A percentile compares a stretch with the other conserved stretches of the same genome.
phyloP scores from a whole-genome alignment of 2,113 vertebrate species.

The Cinclus cinclus region DNA sequence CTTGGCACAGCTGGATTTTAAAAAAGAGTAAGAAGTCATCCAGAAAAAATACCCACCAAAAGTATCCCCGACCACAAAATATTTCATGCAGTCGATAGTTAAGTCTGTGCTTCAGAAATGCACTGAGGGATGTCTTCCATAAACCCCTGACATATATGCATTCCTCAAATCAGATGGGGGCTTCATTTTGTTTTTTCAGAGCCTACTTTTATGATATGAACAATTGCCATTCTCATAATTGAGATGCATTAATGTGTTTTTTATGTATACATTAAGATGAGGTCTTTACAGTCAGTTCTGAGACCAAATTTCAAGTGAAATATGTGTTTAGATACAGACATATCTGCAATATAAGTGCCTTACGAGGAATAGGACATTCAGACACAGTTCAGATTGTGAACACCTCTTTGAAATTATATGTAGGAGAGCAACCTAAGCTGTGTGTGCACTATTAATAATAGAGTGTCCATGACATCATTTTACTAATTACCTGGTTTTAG shows the following conservation, averaged over 20 bases:
- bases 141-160: background rate
- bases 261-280: background rate
- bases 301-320: background rate
- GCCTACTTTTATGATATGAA: background rate
- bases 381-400: background rate
- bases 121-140: background rate
- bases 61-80: background rate
- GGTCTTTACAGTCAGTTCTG: background rate
- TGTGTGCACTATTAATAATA: background rate
- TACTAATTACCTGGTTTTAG: conserved; percentile 31
- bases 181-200: background rate
- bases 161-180: background rate
- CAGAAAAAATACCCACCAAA: background rate
- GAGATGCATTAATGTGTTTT: background rate
- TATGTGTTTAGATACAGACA: background rate
- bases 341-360: background rate
- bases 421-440: background rate
- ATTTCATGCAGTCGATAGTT: background rate
- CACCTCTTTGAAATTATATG: background rate
- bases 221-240: background rate
- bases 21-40: background rate
- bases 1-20: background rate
- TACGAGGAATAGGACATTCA: background rate
- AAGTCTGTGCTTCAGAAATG: background rate
- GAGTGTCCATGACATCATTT: conserved; percentile 41